Evolutionary conservation across 2,888 invertebrate species (phyloP).

Genomic region (Melieria omissa): DNA sequence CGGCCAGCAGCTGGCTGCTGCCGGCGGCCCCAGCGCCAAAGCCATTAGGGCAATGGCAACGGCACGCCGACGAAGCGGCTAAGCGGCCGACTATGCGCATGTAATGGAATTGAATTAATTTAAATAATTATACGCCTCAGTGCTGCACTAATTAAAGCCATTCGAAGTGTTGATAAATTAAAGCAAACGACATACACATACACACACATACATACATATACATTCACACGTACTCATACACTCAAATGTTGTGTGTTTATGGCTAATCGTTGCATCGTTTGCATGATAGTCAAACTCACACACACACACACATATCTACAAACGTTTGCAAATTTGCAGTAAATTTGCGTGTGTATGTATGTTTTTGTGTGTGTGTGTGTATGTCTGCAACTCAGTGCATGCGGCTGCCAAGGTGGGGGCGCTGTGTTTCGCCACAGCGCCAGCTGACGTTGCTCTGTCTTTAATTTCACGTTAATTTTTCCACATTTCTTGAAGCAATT

Average conservation of each 20-base stretch:
- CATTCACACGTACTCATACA: too few species aligned
- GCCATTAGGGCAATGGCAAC: not conserved
- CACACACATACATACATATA: too few species aligned
- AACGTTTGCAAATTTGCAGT: not conserved
- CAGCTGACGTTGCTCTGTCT: too few species aligned
- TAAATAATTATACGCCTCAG: not conserved
- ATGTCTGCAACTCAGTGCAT: not conserved
- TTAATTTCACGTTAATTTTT: too few species aligned
- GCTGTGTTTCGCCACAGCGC: too few species aligned
- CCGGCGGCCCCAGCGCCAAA: not conserved
- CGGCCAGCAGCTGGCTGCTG: not conserved
- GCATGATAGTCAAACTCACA: not conserved
- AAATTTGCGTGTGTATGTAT: not conserved
- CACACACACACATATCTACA: not conserved
- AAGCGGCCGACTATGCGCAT: not conserved
- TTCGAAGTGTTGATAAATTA: constrained; percentile 6
- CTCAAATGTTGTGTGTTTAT: not conserved
- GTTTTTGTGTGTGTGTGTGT: not conserved
- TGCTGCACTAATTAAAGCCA: too few species aligned
- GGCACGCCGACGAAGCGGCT: not conserved
- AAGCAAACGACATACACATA: not conserved
- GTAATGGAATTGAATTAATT: not conserved
- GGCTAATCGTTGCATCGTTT: not conserved
- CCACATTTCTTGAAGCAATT: too few species aligned
- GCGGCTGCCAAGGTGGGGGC: not conserved